Percentiles rank a stretch among this genome's conserved stretches.
Conservation (phyloP, 2,797 vertebrate species). For the Apogon hyalosoma region DNA sequence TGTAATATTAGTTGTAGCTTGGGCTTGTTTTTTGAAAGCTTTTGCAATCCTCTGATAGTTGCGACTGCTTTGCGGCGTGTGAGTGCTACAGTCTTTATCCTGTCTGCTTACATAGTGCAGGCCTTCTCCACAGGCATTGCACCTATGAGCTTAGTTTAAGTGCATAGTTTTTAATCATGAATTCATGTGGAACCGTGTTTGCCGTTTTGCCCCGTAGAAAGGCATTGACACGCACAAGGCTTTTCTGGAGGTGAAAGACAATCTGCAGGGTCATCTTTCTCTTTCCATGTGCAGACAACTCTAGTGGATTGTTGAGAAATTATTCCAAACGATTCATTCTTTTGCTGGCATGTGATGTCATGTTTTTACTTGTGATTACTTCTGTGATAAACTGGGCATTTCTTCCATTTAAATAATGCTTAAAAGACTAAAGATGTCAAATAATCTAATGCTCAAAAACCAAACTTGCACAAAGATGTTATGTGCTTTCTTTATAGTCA, state of each 20-base stretch:
- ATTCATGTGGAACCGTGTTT: conserved; percentile 21
- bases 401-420: too few relatives aligned
- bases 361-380: background rate
- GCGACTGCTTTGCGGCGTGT: conserved; percentile 24
- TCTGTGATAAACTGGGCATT: too few relatives aligned
- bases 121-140: conserved; percentile 30
- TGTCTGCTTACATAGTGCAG: conserved; percentile 17
- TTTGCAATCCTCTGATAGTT: conserved; percentile 1
- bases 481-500: too few relatives aligned
- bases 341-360: background rate
- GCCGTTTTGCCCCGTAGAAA: conserved; percentile 13
- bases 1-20: conserved; percentile 21
- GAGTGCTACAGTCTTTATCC: conserved; percentile 12
- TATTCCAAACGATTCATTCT: background rate
- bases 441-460: too few relatives aligned
- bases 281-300: conserved; percentile 14
- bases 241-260: conserved; percentile 54
- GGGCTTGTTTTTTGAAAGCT: conserved; percentile 34
- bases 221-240: conserved; percentile 6
- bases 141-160: conserved; percentile 8
- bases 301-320: background rate
- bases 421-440: too few relatives aligned
- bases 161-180: conserved; percentile 57
- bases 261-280: conserved; percentile 68
- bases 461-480: too few relatives aligned